Base-by-base conservation (phyloP, 2,113 vertebrate species). In the Notiomystis cincta region DNA sequence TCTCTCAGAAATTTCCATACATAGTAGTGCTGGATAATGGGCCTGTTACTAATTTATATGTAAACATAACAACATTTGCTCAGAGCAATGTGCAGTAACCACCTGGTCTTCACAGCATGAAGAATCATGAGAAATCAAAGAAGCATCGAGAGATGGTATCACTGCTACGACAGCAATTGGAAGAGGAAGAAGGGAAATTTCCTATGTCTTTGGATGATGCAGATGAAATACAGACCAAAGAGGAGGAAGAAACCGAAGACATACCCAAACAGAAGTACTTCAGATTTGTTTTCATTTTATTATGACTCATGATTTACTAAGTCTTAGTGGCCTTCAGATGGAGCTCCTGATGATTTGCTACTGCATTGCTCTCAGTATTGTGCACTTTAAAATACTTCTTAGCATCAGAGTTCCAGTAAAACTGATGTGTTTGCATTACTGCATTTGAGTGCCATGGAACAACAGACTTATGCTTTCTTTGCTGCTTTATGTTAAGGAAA, bases 51-150 rank as follows among this genome's bases (percentile, higher is more conserved):
- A 38, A 54, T 80, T 69, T 94, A 33, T 28, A 16, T 66, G 23
- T 47, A 44, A 91, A 25, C 70, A 9, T 4, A 77, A 18, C 8
- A 15, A 0, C 18, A 45, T 56, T 56, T 94, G 37, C 51, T 73
- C 22, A 62, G n/a, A 90, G 22, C 27, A 73, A 38, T 27, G 15
- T 87, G 65, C 20, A 60, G 38, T 93, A 64, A 60, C 4, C 5
- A 31, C 33, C 24, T 94, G 38, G 58, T 94, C 82, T 81, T 95
- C 81, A 56, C 97, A 99, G 99, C 31, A 98, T 99, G 98, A 98
- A 98, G 95, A 99, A 99, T 89, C 99, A 99, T 0, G 98, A 99
- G 54, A 99, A 99, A 87, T 99, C 99, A 31, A 99, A 99, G 97
- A 99, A 99, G 93, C 99, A 99, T 89, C 97, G 99, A 71, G 99